Conservation (phyloP, 2,797 vertebrate genomes). For the Myioborus melanocephalus region DNA sequence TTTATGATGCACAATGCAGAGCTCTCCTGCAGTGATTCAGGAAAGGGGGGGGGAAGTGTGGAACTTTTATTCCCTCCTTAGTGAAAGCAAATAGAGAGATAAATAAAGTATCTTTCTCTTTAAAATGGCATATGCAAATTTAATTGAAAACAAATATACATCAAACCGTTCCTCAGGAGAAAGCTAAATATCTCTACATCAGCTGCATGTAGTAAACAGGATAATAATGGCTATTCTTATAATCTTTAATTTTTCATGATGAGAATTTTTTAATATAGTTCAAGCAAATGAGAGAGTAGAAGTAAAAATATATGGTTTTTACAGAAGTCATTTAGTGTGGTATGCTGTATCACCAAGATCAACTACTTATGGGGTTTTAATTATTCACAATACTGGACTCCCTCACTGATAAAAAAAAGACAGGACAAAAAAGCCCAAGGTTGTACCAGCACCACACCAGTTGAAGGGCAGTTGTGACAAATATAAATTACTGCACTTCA, state of each 20-base stretch:
- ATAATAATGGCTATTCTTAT: constrained; percentile 58
- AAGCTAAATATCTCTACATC: constrained; percentile 47
- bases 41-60: background rate
- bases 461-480: constrained; percentile 42
- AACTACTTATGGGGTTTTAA: constrained; percentile 22
- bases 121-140: constrained; percentile 59
- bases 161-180: constrained; percentile 47
- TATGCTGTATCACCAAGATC: background rate
- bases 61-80: constrained; percentile 42
- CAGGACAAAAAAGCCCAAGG: background rate
- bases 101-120: constrained; percentile 43
- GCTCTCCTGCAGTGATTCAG: constrained; percentile 30
- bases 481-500: constrained; percentile 30
- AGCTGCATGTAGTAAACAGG: constrained; percentile 42
- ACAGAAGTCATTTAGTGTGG: background rate
- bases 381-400: background rate
- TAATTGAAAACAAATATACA: constrained; percentile 67
- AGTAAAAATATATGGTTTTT: background rate
- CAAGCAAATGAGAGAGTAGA: constrained; percentile 7
- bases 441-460: background rate
- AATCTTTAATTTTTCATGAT: constrained; percentile 51
- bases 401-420: background rate
- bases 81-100: constrained; percentile 43
- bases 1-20: constrained; percentile 35
- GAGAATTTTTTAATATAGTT: constrained; percentile 11